Conservation (phyloP, 2,113 vertebrate species). For the Ceuthmochares aereus region DNA sequence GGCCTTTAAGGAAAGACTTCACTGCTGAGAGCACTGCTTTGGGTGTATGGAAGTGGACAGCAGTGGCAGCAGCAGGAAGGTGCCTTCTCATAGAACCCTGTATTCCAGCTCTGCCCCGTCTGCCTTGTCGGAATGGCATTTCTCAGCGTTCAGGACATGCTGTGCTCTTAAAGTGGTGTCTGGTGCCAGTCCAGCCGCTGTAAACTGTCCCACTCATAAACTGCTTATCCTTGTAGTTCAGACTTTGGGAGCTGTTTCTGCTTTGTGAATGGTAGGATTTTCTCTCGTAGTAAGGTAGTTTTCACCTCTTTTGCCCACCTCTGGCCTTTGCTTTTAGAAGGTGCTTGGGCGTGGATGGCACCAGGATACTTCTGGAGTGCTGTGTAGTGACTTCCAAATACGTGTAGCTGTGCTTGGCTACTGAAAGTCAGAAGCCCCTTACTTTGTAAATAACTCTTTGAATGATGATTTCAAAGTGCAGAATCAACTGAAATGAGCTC, state of each 20-base stretch:
- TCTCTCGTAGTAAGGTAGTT: background rate
- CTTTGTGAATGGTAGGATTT: background rate
- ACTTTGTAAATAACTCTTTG: background rate
- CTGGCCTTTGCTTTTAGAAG: background rate
- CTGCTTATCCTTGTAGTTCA: background rate
- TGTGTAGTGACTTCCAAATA: background rate
- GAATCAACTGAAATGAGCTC: background rate
- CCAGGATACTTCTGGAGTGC: accelerated
- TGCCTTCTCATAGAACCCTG: background rate
- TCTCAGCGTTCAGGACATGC: background rate
- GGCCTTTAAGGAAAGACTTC: background rate
- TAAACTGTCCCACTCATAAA: background rate
- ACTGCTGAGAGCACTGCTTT: background rate
- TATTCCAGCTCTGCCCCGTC: background rate
- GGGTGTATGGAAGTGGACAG: background rate
- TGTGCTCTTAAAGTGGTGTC: background rate
- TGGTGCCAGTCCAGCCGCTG: background rate
- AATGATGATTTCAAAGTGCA: background rate
- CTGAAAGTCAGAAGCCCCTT: background rate
- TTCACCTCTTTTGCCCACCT: background rate
- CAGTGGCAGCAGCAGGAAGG: background rate
- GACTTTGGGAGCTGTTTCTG: background rate
- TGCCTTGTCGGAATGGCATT: background rate
- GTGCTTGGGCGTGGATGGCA: background rate
- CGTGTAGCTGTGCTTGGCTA: background rate